Conservation (phyloP, 2,888 invertebrate species). For the Pomacea canaliculata region DNA sequence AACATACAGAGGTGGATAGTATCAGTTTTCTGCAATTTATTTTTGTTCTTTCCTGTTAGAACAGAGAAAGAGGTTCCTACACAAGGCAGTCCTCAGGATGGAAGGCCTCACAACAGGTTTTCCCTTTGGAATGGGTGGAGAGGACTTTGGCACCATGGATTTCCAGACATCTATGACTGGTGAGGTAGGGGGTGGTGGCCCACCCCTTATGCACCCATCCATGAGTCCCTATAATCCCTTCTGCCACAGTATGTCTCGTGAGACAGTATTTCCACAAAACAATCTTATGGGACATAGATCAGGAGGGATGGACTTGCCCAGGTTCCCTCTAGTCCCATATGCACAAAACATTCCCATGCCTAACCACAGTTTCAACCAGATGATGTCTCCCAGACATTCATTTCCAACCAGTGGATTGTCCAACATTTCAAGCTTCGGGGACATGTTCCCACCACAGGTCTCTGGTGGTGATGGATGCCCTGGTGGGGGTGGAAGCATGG, state of each 20-base stretch:
- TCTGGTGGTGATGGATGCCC: slow-evolving; percentile 12
- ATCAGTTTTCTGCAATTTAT: too few species aligned
- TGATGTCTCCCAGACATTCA: slow-evolving; percentile 13
- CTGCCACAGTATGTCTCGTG: slow-evolving; percentile 8
- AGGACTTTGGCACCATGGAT: slow-evolving; percentile 33
- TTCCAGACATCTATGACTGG: slow-evolving; percentile 29
- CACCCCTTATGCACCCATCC: slow-evolving; percentile 4
- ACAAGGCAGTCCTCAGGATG: background rate
- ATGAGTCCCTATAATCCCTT: slow-evolving; percentile 16
- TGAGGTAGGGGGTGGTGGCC: slow-evolving; percentile 25
- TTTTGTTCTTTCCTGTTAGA: too few species aligned
- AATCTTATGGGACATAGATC: slow-evolving; percentile 5
- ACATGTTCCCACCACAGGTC: slow-evolving; percentile 22
- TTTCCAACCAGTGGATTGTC: slow-evolving; percentile 22
- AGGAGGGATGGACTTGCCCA: slow-evolving; percentile 16
- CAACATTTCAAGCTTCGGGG: slow-evolving; percentile 24
- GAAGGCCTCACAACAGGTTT: slow-evolving; percentile 22
- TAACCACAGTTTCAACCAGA: slow-evolving; percentile 3
- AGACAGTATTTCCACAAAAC: slow-evolving; percentile 11
- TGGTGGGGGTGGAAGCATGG: slow-evolving; percentile 29
- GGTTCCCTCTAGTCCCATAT: slow-evolving; percentile 11
- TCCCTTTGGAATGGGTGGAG: slow-evolving; percentile 28
- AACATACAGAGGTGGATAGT: too few species aligned
- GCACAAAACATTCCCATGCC: background rate
- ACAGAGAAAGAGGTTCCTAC: too few species aligned